Evolutionary conservation across 2,888 invertebrate species (phyloP).

Genomic region (Heliconius charithonia): DNA sequence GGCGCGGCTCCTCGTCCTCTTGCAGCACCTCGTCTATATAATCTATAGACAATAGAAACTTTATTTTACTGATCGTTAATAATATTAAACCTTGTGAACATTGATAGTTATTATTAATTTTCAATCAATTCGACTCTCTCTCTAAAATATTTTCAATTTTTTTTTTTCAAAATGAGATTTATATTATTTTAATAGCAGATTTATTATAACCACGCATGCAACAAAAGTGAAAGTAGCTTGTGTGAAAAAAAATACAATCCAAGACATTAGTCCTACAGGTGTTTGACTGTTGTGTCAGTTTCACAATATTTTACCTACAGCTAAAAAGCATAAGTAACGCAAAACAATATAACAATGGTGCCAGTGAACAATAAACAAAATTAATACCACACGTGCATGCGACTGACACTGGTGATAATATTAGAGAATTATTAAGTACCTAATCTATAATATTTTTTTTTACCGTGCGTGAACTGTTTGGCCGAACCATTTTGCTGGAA

Average conservation of each 20-base stretch:
- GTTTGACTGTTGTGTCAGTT: not conserved
- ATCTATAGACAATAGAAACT: conserved; percentile 80
- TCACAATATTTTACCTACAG: conserved; percentile 1
- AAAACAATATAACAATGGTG: conserved; percentile 44
- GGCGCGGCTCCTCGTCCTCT: conserved; percentile 83
- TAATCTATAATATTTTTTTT: conserved; percentile 88
- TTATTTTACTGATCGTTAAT: not conserved
- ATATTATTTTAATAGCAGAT: not conserved
- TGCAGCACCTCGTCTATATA: conserved; percentile 93
- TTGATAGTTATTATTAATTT: not conserved
- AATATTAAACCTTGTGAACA: not conserved
- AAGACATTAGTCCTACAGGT: conserved; percentile 2
- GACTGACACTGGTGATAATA: conserved; percentile 80
- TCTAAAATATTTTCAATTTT: not conserved
- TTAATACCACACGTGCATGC: conserved; percentile 82
- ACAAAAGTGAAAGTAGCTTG: conserved; percentile 32
- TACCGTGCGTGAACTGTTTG: conserved; percentile 94
- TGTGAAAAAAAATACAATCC: conserved; percentile 3
- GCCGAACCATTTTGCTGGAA: conserved; percentile 95
- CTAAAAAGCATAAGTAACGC: conserved; percentile 37
- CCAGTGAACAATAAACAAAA: conserved; percentile 54
- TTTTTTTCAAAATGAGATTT: not conserved
- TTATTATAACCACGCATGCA: conserved; percentile 24
- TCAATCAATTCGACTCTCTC: not conserved
- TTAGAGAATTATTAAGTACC: conserved; percentile 83